phyloP scores from a whole-genome alignment of 2,797 vertebrate species.

The Bovichtus variegatus region DNA sequence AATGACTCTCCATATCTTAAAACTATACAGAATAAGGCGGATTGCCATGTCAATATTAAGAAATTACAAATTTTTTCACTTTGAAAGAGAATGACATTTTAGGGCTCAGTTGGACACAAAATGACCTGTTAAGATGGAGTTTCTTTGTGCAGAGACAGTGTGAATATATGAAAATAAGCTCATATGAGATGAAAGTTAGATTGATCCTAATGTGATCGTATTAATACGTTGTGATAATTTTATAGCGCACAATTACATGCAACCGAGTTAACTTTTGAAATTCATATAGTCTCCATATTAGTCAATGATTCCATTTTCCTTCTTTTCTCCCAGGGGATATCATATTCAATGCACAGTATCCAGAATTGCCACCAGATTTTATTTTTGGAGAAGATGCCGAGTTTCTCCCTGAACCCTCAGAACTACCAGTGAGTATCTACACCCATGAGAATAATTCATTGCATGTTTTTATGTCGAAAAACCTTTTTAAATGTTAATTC shows the following conservation, averaged over 20 bases:
- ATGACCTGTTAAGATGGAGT: neutral
- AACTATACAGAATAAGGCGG: neutral
- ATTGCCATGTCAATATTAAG: neutral
- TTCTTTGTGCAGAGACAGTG: neutral
- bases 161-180: neutral
- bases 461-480: neutral
- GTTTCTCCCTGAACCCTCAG: constrained; percentile 95
- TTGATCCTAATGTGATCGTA: neutral
- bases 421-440: constrained; percentile 90
- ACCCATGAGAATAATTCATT: neutral
- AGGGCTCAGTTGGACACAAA: neutral
- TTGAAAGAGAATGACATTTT: neutral
- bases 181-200: neutral
- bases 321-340: constrained; percentile 91
- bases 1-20: neutral
- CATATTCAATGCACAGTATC: constrained; percentile 96
- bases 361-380: constrained; percentile 97
- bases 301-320: neutral
- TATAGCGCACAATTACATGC: neutral
- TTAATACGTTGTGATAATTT: neutral
- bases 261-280: neutral
- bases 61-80: neutral
- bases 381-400: constrained; percentile 99
- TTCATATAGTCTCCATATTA: neutral
- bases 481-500: too few species aligned